Conservation (phyloP, 2,888 invertebrate species). For the Thera obeliscata region DNA sequence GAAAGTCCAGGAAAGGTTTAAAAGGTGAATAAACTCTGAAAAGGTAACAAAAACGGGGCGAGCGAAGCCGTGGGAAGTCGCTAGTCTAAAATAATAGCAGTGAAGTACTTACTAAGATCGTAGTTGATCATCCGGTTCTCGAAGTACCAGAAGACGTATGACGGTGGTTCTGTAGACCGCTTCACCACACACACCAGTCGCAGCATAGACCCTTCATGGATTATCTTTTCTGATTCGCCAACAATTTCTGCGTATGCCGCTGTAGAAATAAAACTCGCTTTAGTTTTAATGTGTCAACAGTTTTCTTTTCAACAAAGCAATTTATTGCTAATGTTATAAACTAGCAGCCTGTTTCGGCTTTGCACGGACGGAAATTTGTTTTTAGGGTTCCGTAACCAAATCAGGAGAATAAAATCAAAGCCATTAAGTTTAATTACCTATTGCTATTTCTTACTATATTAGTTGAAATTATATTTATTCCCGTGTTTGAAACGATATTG, state of each 20-base stretch:
- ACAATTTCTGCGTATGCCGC: conserved; percentile 89
- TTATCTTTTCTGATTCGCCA: conserved; percentile 88
- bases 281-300: background rate
- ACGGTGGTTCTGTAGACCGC: conserved; percentile 87
- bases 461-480: background rate
- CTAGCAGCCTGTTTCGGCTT: too few relatives aligned
- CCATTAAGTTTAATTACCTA: background rate
- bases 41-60: too few relatives aligned
- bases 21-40: too few relatives aligned
- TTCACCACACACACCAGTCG: conserved; percentile 88
- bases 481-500: background rate
- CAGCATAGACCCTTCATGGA: conserved; percentile 89
- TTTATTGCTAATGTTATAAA: too few relatives aligned
- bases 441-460: background rate
- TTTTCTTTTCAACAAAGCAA: too few relatives aligned
- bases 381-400: too few relatives aligned
- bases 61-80: too few relatives aligned
- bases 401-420: background rate
- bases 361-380: too few relatives aligned
- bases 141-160: conserved; percentile 93
- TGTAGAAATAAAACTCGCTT: conserved; percentile 50
- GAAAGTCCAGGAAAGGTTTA: too few relatives aligned
- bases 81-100: too few relatives aligned
- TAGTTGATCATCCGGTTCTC: conserved; percentile 94
- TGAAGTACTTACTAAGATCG: conserved; percentile 86